Percentiles rank a stretch among this genome's conserved stretches.
These are phyloP conservation scores for Berghia stephanieae DNA, from an alignment of 1,140 invertebrate species.

Conservation along the genomic window DNA sequence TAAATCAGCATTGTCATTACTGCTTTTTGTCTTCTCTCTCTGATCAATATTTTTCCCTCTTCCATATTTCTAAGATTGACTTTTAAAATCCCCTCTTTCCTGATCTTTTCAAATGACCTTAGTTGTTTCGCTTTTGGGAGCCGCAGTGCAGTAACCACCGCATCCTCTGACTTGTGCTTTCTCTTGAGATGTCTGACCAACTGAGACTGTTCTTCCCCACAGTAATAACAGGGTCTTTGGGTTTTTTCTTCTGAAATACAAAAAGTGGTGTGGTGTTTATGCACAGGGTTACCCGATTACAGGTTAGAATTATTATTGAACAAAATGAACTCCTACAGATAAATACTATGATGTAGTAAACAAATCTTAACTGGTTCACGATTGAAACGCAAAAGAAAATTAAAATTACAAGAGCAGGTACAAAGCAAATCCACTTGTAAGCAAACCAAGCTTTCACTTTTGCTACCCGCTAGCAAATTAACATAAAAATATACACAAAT, in stretches of 20 bases:
- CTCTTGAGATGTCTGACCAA: conserved; percentile 28
- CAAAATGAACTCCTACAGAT: no score
- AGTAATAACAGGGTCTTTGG: conserved; percentile 16
- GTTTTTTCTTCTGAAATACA: neutral
- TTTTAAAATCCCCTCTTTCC: conserved; percentile 34
- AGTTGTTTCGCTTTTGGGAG: conserved; percentile 15
- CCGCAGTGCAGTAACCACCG: conserved; percentile 17
- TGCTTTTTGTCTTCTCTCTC: conserved; percentile 30
- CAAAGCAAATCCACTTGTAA: no score
- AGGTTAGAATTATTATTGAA: no score
- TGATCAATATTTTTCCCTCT: conserved; percentile 11
- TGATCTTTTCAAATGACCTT: conserved; percentile 28
- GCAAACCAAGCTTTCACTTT: no score
- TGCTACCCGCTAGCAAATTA: no score
- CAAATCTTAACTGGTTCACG: no score
- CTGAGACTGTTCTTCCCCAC: conserved; percentile 1
- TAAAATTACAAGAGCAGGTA: no score
- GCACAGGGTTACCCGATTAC: no score
- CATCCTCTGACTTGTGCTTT: conserved; percentile 25
- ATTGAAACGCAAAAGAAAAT: no score
- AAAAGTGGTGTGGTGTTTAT: no score
- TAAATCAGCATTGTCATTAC: neutral
- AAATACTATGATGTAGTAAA: no score
- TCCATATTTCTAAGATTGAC: conserved; percentile 21
- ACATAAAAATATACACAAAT: no score